Percentiles rank a stretch among this genome's conserved stretches.
Conservation (phyloP, 2,797 vertebrate species). For the Nyctalus aviator region DNA sequence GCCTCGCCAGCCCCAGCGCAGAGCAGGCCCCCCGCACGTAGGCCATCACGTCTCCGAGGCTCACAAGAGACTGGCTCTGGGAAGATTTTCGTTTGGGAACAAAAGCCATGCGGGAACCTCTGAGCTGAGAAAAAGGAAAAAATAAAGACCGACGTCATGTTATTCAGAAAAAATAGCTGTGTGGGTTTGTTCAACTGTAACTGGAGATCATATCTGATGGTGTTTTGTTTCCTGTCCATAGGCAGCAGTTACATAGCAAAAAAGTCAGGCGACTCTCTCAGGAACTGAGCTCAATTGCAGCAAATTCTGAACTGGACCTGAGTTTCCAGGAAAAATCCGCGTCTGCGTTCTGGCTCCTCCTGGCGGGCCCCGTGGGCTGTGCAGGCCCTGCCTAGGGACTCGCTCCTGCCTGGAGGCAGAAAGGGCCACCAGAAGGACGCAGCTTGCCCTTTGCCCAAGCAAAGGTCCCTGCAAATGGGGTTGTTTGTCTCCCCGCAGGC, state of each 20-base stretch:
- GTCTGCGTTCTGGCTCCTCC: not conserved
- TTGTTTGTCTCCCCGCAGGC: not conserved
- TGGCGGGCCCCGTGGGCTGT: no score
- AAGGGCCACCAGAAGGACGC: no score
- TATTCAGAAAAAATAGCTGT: not conserved
- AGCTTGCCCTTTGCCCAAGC: not conserved
- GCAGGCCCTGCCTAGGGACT: fast-evolving
- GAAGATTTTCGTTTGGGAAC: conserved; percentile 83
- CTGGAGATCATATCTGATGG: not conserved
- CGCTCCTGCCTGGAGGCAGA: not conserved
- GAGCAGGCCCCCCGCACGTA: conserved; percentile 74
- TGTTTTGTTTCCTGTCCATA: not conserved
- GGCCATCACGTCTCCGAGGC: conserved; percentile 80
- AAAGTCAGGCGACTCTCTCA: not conserved
- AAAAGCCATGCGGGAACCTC: conserved; percentile 73
- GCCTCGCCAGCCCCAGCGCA: conserved; percentile 72
- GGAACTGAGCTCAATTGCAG: not conserved
- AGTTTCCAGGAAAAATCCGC: not conserved
- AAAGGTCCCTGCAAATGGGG: not conserved
- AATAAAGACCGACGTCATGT: not conserved
- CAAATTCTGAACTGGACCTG: not conserved
- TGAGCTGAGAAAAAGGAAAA: conserved; percentile 81
- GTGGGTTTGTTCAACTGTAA: not conserved
- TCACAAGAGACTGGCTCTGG: conserved; percentile 79
- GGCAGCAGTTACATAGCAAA: not conserved